phyloP scores from a whole-genome alignment of 2,113 vertebrate genomes.

The Cygnus buccinator region DNA sequence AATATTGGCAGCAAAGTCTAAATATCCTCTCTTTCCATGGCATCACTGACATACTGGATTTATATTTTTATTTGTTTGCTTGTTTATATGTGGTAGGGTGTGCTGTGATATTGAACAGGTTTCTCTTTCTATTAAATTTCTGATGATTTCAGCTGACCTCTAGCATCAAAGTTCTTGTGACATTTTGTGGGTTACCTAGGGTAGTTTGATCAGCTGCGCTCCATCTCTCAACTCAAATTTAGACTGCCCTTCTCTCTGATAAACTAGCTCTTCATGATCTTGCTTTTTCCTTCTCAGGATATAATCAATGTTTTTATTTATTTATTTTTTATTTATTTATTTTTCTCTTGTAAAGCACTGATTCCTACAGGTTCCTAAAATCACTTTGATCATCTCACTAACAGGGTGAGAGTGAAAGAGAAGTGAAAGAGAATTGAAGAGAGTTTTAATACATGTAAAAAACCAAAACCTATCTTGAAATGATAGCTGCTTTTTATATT shows the following conservation, averaged over 20 bases:
- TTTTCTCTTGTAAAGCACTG: fast-evolving
- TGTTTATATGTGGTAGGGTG: neutral
- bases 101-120: neutral
- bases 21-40: neutral
- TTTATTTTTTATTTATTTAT: neutral
- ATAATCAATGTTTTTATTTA: neutral
- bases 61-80: neutral
- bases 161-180: neutral
- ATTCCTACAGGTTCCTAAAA: neutral
- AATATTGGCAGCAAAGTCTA: neutral
- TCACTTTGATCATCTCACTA: neutral
- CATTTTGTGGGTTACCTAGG: neutral
- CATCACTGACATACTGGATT: neutral
- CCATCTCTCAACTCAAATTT: neutral
- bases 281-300: neutral
- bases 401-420: neutral
- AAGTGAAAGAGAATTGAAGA: too few species aligned
- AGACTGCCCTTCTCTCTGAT: neutral
- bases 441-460: neutral
- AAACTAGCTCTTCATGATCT: neutral
- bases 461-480: neutral
- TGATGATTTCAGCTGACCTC: neutral
- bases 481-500: neutral
- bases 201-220: neutral
- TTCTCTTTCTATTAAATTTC: neutral